Evolutionary conservation across 2,113 vertebrate genomes (phyloP), one percentile per base, ranked within the genome.

Genomic region (Mionectes macconnelli): DNA sequence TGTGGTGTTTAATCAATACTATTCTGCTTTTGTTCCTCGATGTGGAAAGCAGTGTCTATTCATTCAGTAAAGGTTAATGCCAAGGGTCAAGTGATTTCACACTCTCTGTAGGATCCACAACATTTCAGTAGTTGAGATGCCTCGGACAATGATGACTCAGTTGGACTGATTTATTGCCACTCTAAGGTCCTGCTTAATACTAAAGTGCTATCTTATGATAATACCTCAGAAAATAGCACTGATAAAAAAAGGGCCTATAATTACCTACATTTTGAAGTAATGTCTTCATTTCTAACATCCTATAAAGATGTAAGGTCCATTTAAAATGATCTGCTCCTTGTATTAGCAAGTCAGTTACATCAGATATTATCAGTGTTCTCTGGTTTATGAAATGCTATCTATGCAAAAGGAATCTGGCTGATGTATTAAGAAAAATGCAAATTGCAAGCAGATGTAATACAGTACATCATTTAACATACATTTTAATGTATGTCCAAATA

Each of bases 21-120:
- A 98, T 98, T 98, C 98, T 98, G 98, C 99, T 99, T 99, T 99
- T 99, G 99, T 99, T 98, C 98, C 97, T 97, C 94, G 97, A 98
- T 98, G 98, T 98, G 98, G 98, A 99, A 98, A 99, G 98, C 98
- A 97, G 97, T 97, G 98, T 98, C 98, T 99, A 98, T 99, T 99
- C 98, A 98, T 98, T 98, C 98, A 98, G 98, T 98, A 99, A 98
- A 99, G 99, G 99, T 99, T 99, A 99, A 99, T 99, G 98, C 99
- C 98, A 98, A 97, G 98, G 99, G 99, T 99, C 99, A 99, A 99
- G 99, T 99, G 99, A 99, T 99, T 99, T 99, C 99, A 99, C 99
- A 99, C 99, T 98, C 97, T 98, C 98, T 90, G 98, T 98, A 98
- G 98, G 98, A 98, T 98, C 98, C 98, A 98, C 98, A 98, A 96